Conservation (phyloP, 2,113 vertebrate genomes). For the Meles meles region DNA sequence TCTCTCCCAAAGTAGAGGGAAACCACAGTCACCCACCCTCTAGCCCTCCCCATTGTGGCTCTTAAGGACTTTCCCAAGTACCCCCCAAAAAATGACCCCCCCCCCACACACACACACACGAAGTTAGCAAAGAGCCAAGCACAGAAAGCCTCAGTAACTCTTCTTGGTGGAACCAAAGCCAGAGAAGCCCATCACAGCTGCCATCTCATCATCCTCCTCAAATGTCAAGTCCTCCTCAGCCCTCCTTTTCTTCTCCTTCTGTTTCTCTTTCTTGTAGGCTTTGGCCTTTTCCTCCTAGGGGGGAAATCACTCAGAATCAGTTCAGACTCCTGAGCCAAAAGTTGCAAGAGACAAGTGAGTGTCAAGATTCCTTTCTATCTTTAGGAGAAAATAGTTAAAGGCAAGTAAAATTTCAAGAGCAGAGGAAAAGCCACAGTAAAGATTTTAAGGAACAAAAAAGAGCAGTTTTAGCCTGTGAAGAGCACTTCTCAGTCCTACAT, state of each 20-base stretch:
- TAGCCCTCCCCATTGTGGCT: constrained; percentile 48
- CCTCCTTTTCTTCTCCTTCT: constrained; percentile 94
- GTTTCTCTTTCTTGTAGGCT: constrained; percentile 98
- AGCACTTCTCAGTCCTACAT: neutral
- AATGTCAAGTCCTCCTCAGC: constrained; percentile 94
- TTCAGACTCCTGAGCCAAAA: constrained; percentile 41
- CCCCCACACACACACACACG: constrained; percentile 29
- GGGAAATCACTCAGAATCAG: constrained; percentile 58
- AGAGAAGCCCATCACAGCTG: constrained; percentile 98
- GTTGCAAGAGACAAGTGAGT: neutral
- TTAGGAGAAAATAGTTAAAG: constrained; percentile 36
- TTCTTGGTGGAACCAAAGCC: constrained; percentile 97
- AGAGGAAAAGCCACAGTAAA: constrained; percentile 29
- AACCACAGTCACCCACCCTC: constrained; percentile 68
- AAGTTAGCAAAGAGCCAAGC: constrained; percentile 61
- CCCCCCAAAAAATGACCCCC: constrained; percentile 71
- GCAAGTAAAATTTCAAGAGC: constrained; percentile 42
- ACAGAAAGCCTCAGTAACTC: constrained; percentile 86
- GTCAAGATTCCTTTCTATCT: constrained; percentile 5
- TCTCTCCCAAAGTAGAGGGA: constrained; percentile 63
- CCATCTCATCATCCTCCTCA: constrained; percentile 98
- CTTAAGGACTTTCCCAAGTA: constrained; percentile 72
- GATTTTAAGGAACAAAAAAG: neutral
- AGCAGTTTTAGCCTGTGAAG: neutral
- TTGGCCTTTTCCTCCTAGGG: constrained; percentile 97